phyloP scores from a whole-genome alignment of 2,797 vertebrate genomes.

The Vultur gryphus region DNA sequence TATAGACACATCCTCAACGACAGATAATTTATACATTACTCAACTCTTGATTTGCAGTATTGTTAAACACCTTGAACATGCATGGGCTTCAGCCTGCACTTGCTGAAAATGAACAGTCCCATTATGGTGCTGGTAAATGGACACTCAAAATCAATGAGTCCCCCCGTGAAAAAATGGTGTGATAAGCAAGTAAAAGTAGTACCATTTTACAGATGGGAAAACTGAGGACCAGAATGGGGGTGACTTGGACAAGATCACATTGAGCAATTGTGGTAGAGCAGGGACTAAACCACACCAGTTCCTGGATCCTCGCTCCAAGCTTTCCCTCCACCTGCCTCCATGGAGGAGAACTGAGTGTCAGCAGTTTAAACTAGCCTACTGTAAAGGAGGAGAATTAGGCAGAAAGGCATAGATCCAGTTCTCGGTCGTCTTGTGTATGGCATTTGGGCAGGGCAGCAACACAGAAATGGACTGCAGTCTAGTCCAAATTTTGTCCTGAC shows the following conservation, averaged over 20 bases:
- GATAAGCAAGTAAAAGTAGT: not conserved
- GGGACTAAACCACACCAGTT: not conserved
- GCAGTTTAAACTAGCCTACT: fast-evolving
- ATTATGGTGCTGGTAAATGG: not conserved
- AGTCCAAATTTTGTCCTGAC: not conserved
- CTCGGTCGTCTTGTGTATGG: not conserved
- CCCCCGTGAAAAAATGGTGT: too few relatives aligned
- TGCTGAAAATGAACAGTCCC: not conserved
- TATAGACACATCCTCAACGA: not conserved
- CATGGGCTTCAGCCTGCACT: not conserved
- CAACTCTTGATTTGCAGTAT: not conserved
- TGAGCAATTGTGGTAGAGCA: not conserved
- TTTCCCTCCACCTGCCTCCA: not conserved
- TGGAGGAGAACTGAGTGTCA: not conserved
- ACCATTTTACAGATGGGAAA: not conserved
- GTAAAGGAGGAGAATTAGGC: not conserved
- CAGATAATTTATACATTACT: fast-evolving
- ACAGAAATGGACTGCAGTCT: not conserved
- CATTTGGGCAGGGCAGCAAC: not conserved
- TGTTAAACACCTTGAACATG: not conserved
- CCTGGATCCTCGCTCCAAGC: not conserved
- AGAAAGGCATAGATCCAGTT: not conserved
- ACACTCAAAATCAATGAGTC: fast-evolving
- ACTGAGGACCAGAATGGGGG: not conserved
- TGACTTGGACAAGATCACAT: not conserved